Conservation (phyloP, 2,797 vertebrate genomes). For the Cottoperca gobio region DNA sequence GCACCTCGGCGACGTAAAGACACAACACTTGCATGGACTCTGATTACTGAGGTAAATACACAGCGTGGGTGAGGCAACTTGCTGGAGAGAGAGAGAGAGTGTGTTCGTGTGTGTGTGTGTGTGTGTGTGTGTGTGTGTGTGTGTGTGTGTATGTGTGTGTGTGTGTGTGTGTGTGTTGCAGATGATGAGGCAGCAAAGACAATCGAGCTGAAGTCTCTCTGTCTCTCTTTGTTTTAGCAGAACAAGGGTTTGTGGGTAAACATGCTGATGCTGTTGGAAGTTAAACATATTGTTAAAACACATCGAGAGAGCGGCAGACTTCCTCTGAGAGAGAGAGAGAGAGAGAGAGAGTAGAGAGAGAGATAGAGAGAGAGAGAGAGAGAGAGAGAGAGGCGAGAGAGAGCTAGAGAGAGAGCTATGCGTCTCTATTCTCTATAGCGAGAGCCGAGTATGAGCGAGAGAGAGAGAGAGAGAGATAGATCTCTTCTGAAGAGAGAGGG, state of each 20-base stretch:
- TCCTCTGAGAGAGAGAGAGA: too few species aligned
- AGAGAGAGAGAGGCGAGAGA: too few species aligned
- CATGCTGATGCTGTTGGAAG: conserved; percentile 50
- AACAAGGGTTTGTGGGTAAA: conserved; percentile 62
- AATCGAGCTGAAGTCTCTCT: conserved; percentile 56
- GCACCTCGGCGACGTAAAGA: conserved; percentile 81
- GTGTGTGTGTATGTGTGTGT: background rate
- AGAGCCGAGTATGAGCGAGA: too few species aligned
- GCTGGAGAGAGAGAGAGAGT: conserved; percentile 51
- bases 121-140: conserved; percentile 32
- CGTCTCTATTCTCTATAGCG: too few species aligned
- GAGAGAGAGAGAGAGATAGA: too few species aligned
- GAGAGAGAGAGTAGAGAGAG: too few species aligned
- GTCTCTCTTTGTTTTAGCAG: conserved; percentile 29
- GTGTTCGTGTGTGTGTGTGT: conserved; percentile 41
- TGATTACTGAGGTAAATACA: conserved; percentile 84
- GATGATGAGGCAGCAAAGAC: conserved; percentile 61
- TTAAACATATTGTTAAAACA: conserved; percentile 54
- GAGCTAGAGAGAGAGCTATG: too few species aligned
- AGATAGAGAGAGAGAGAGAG: too few species aligned
- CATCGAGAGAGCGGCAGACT: background rate
- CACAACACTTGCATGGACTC: conserved; percentile 82
- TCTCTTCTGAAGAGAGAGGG: too few species aligned
- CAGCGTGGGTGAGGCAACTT: conserved; percentile 81
- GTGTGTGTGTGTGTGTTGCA: background rate